phyloP scores from a whole-genome alignment of 2,888 invertebrate genomes.

The Lasioglossum leucozonium region DNA sequence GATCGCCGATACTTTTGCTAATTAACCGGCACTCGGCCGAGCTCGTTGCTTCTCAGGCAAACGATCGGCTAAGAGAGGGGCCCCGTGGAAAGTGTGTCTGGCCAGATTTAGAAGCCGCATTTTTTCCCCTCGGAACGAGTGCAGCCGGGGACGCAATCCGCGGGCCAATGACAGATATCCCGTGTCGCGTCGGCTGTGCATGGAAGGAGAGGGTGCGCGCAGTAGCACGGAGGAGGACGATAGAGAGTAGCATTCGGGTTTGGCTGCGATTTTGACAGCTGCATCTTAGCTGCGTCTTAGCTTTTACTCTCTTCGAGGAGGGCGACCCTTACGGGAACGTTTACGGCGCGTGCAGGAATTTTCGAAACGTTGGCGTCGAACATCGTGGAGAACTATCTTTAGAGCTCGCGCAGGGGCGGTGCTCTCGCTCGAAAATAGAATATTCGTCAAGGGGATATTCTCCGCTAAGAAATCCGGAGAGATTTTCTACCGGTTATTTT shows the following conservation, averaged over 20 bases:
- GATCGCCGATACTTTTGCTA: background rate
- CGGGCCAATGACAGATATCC: conserved; percentile 56
- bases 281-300: conserved; percentile 20
- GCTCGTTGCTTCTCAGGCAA: conserved; percentile 5
- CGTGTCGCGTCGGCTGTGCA: conserved; percentile 19
- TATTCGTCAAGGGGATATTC: conserved; percentile 73
- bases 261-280: conserved; percentile 60
- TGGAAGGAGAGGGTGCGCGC: background rate
- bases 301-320: conserved; percentile 62
- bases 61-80: conserved; percentile 3
- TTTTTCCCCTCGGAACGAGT: conserved; percentile 38
- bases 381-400: conserved; percentile 76
- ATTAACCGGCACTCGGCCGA: conserved; percentile 4
- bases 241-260: background rate
- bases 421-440: conserved; percentile 82
- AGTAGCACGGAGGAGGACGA: background rate
- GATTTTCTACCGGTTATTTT: conserved; percentile 45
- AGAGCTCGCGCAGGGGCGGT: conserved; percentile 74
- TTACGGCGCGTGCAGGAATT: conserved; percentile 74
- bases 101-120: conserved; percentile 50
- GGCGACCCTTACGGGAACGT: conserved; percentile 50
- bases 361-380: conserved; percentile 75
- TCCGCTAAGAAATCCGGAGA: conserved; percentile 53
- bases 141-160: conserved; percentile 23
- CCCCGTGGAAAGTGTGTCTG: conserved; percentile 56